Evolutionary conservation across 2,113 vertebrate genomes (phyloP).

Genomic region (Jacana jacana): DNA sequence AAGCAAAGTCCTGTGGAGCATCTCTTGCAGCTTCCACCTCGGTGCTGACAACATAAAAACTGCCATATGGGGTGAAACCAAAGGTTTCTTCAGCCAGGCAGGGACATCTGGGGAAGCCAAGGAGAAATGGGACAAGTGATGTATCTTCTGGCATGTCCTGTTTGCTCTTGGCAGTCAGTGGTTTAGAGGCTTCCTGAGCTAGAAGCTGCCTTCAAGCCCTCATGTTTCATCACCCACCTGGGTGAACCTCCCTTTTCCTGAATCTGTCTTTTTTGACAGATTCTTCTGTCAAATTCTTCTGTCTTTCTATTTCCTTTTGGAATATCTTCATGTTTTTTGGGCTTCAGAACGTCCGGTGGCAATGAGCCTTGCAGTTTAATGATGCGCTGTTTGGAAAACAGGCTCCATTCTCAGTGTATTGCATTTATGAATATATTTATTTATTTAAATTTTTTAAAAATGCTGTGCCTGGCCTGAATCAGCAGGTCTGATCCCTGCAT

Average conservation of each 20-base stretch:
- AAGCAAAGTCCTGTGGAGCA: background rate
- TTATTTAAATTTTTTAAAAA: background rate
- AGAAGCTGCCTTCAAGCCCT: background rate
- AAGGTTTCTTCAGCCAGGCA: background rate
- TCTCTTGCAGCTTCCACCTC: no score
- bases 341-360: background rate
- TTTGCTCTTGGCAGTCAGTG: background rate
- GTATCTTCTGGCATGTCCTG: background rate
- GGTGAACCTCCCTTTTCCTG: background rate
- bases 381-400: background rate
- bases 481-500: background rate
- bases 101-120: background rate
- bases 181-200: background rate
- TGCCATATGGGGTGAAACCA: accelerated
- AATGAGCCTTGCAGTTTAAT: background rate
- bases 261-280: no score
- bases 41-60: accelerated
- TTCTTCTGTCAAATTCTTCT: no score
- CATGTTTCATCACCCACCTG: background rate
- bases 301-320: no score
- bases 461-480: background rate
- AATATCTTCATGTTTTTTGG: background rate
- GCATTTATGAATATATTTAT: background rate
- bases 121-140: background rate
- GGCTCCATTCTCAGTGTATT: background rate